Evolutionary conservation across 2,888 invertebrate species (phyloP), one percentile per base, ranked within the genome.

Genomic region (Brachyopa scutellaris): DNA sequence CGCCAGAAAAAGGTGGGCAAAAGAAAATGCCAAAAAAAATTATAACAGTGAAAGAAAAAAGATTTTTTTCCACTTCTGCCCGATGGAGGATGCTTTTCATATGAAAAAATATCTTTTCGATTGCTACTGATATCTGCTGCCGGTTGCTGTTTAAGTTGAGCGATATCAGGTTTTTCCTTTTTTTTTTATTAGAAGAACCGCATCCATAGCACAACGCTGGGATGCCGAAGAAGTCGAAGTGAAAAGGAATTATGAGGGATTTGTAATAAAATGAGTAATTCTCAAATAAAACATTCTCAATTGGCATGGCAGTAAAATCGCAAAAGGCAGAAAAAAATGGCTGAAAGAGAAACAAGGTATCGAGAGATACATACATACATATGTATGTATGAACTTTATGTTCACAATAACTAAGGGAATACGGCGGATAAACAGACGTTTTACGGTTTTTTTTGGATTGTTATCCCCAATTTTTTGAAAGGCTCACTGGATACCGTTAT

Each of bases 211-310:
- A 7, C 21, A 23, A 2, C 9, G 15, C 11, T 13, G 31, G 23
- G 6, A 15, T 57, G 26, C 40, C 19, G 15, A 49, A 49, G 40
- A 66, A 64, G 53, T 51, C 47, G 45, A 61, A 23, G 49, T 47
- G 19, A 61, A 78, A 67, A 55, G 67, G 67, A 67, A 67, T 79
- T 73, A 73, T 79, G 73, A 79, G 61, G 73, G 73, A 79, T 79
- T 73, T 69, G 79, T 62, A 73, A 73, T 73, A 73, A 79, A 79
- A 79, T 67, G 73, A 67, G 79, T 79, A 79, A 67, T 62, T 67
- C 51, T 67, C 61, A 67, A 73, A 79, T 79, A 73, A 79, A 79
- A 67, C 67, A 79, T 79, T 55, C 67, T 47, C 67, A 76, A 76
- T 73, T 47, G 79, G 40, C 47, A 38, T 17, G 73, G 55, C 67